Evolutionary conservation across 2,888 invertebrate species (phyloP).

Genomic region (Podabrus alpinus): DNA sequence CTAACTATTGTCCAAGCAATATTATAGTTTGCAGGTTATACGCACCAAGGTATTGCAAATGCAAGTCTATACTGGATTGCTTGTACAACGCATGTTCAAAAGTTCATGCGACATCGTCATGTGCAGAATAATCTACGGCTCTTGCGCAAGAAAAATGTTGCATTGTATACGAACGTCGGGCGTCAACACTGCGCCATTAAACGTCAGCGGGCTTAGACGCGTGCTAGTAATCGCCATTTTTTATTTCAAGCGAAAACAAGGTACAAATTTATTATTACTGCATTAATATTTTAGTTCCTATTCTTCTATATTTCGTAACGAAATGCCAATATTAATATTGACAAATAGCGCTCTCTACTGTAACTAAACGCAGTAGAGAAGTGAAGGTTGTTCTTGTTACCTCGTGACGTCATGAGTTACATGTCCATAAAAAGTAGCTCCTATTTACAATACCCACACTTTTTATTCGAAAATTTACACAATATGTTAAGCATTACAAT

Average conservation of each 20-base stretch:
- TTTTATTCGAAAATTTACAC: not conserved
- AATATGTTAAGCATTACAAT: not conserved
- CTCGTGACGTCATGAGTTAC: conserved; percentile 12
- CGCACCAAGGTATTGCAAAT: not conserved
- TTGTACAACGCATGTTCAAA: not conserved
- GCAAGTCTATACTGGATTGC: not conserved
- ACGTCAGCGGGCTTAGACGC: not conserved
- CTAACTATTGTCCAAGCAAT: not conserved
- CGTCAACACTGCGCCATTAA: not conserved
- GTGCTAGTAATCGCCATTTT: not conserved
- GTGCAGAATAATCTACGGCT: not conserved
- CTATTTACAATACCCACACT: not conserved
- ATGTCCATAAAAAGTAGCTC: not conserved
- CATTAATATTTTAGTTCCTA: not conserved
- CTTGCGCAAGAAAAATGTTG: not conserved
- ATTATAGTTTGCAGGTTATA: not conserved
- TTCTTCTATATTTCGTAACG: not conserved
- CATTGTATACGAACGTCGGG: not conserved
- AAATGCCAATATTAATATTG: not conserved
- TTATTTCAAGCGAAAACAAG: not conserved
- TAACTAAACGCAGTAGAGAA: conserved; percentile 17
- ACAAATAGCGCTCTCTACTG: conserved; percentile 14
- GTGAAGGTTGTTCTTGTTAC: conserved; percentile 20
- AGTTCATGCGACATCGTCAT: not conserved
- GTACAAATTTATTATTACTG: not conserved